A percentile compares a stretch with the other conserved stretches of the same genome.
phyloP scores from a whole-genome alignment of 2,797 vertebrate genomes.

The Epinephelus malabaricus region DNA sequence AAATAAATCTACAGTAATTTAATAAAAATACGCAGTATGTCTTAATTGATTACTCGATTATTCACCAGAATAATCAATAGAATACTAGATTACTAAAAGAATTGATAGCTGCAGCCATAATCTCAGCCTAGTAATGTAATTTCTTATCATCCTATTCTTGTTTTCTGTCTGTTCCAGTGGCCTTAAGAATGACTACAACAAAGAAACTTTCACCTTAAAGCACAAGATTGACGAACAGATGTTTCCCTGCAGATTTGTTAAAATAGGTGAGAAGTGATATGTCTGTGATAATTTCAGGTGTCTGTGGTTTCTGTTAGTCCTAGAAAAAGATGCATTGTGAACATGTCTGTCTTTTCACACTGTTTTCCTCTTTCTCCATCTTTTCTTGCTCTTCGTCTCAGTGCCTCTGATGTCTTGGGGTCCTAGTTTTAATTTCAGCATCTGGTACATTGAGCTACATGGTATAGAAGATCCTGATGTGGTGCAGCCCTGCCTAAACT shows the following conservation, averaged over 20 bases:
- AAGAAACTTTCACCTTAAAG: slow-evolving; percentile 99
- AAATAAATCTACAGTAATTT: too few species aligned
- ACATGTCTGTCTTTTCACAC: not conserved
- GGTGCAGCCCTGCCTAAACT: slow-evolving; percentile 99
- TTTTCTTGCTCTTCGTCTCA: slow-evolving; percentile 58
- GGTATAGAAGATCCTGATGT: slow-evolving; percentile 98
- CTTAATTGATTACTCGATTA: too few species aligned
- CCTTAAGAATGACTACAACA: slow-evolving; percentile 99
- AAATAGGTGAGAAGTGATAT: slow-evolving; percentile 93
- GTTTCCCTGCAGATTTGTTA: slow-evolving; percentile 99
- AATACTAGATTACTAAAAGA: too few species aligned
- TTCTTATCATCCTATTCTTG: not conserved
- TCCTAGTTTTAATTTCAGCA: slow-evolving; percentile 99
- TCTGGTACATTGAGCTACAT: slow-evolving; percentile 99
- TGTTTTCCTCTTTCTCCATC: not conserved
- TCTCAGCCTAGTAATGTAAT: not conserved
- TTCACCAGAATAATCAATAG: too few species aligned
- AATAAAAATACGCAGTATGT: too few species aligned
- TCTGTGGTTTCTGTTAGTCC: not conserved
- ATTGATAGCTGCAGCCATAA: not conserved
- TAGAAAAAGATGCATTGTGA: not conserved
- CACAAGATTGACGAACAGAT: slow-evolving; percentile 99
- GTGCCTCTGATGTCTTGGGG: slow-evolving; percentile 99
- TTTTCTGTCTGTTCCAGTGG: slow-evolving; percentile 84
- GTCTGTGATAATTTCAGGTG: not conserved